Conservation (phyloP, 2,113 vertebrate genomes). For the Puntigrus tetrazona region DNA sequence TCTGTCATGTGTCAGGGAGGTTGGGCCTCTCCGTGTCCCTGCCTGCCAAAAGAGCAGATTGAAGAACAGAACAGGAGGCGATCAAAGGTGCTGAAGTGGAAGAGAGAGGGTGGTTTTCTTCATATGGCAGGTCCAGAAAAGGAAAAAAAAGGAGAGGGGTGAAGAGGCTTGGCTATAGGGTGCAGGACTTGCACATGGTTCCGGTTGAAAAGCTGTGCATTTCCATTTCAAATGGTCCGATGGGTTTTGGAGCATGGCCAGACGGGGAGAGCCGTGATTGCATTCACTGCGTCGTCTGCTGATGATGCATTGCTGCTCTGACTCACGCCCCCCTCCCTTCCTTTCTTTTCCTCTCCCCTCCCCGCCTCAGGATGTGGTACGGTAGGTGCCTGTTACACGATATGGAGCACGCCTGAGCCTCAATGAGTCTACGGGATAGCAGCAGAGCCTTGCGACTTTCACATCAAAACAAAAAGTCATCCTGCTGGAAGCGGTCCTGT, state of each 20-base stretch:
- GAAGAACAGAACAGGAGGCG: constrained; percentile 39
- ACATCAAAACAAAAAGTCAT: constrained; percentile 8
- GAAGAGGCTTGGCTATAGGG: neutral
- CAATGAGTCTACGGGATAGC: constrained; percentile 65
- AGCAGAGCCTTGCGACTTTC: constrained; percentile 46
- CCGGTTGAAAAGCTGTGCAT: constrained; percentile 53
- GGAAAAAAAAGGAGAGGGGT: neutral
- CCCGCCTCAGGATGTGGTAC: constrained; percentile 68
- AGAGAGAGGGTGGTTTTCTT: constrained; percentile 37
- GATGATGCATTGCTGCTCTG: constrained; percentile 65
- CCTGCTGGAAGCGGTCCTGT: neutral
- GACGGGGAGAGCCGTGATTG: constrained; percentile 53
- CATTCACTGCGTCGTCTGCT: constrained; percentile 57
- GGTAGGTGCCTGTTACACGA: constrained; percentile 87
- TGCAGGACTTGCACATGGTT: constrained; percentile 25
- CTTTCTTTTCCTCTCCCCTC: constrained; percentile 44
- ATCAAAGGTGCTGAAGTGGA: constrained; percentile 63
- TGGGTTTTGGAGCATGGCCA: constrained; percentile 61
- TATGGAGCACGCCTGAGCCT: constrained; percentile 76
- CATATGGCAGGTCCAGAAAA: constrained; percentile 17
- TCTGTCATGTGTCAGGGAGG: constrained; percentile 42
- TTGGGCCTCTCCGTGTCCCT: neutral
- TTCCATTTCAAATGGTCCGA: constrained; percentile 67
- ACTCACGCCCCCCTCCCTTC: constrained; percentile 46
- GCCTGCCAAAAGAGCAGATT: constrained; percentile 35